Evolutionary conservation across 30 jellyfish, hydroid and myxozoan genomes (phyloP).

Genomic region (Aurelia coerulea): DNA sequence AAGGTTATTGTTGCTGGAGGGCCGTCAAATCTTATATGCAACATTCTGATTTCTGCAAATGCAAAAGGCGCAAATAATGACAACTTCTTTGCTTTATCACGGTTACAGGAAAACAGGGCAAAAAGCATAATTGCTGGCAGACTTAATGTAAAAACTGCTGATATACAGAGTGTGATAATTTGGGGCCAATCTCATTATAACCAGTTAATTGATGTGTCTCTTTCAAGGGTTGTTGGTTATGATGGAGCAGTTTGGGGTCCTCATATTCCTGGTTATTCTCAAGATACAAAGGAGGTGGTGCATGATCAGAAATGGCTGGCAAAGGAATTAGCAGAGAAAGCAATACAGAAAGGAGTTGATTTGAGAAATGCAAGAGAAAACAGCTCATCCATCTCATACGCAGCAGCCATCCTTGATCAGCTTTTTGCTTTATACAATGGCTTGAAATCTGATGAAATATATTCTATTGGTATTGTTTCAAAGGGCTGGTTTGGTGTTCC

Average conservation of each 20-base stretch:
- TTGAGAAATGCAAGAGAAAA: not conserved
- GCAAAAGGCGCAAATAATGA: conserved; percentile 1
- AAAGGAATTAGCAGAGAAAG: conserved; percentile 33
- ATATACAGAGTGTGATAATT: conserved; percentile 53
- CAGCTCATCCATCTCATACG: conserved; percentile 46
- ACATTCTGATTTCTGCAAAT: conserved; percentile 56
- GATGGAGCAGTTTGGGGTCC: conserved; percentile 99
- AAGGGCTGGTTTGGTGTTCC: conserved; percentile 95
- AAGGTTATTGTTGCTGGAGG: conserved; percentile 83
- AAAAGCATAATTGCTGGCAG: conserved; percentile 85
- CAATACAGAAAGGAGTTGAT: conserved; percentile 15
- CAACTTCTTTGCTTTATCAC: conserved; percentile 73
- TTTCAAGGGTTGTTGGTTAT: conserved; percentile 82
- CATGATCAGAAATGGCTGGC: conserved; percentile 84
- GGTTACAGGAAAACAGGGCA: conserved; percentile 82
- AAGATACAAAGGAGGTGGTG: conserved; percentile 66
- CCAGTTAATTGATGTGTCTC: conserved; percentile 57
- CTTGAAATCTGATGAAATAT: conserved; percentile 35
- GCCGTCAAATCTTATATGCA: conserved; percentile 60
- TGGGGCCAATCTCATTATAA: conserved; percentile 86
- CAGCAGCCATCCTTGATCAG: conserved; percentile 91
- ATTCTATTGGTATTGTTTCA: conserved; percentile 81
- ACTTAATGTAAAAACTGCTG: conserved; percentile 74
- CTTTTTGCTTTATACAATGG: conserved; percentile 69
- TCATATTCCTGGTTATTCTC: conserved; percentile 76